Evolutionary conservation across 37 sponge, comb jelly and placozoan genomes (phyloP).

Genomic region (Oopsacas minuta): DNA sequence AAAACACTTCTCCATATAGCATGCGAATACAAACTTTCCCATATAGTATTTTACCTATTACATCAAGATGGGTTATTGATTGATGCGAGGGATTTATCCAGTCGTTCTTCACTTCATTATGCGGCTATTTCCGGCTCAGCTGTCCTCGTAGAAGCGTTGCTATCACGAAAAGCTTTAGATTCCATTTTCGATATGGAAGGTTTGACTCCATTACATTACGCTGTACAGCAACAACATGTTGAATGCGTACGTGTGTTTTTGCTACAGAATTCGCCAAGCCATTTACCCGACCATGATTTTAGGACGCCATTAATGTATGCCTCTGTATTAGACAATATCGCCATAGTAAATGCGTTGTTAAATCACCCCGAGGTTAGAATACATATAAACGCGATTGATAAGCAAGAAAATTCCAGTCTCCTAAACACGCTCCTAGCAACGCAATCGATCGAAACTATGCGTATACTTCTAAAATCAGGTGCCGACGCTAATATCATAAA

Average conservation of each 20-base stretch:
- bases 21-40: conserved; percentile 1
- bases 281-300: neutral
- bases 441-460: neutral
- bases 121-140: conserved; percentile 31
- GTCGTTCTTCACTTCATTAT: conserved; percentile 49
- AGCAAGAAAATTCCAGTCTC: neutral
- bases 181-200: conserved; percentile 35
- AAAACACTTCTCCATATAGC: neutral
- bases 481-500: neutral
- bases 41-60: neutral
- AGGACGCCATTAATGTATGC: neutral
- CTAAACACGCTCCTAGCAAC: neutral
- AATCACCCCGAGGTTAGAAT: neutral
- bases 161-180: conserved; percentile 36
- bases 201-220: conserved; percentile 55
- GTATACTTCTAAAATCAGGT: neutral
- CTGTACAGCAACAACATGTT: conserved; percentile 36
- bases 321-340: neutral
- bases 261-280: neutral
- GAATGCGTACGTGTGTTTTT: conserved; percentile 22
- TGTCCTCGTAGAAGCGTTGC: conserved; percentile 25
- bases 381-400: neutral
- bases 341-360: neutral
- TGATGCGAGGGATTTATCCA: conserved; percentile 30
- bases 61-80: conserved; percentile 24